Conservation (phyloP, 35 echinoderm and acorn worm genomes). For the Strongylocentrotus purpuratus region DNA sequence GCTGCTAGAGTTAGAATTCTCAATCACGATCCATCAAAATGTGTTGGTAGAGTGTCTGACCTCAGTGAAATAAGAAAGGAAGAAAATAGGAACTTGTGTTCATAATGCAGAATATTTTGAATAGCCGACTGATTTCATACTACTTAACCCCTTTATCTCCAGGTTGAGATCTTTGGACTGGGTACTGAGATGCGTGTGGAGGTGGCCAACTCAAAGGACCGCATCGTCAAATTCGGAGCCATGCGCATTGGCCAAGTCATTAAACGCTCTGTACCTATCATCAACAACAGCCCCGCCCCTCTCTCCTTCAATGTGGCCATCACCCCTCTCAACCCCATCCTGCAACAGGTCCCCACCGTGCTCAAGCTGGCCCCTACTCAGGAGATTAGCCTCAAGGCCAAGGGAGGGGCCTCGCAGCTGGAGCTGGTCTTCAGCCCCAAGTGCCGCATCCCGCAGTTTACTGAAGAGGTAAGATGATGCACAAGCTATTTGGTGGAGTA, state of each 20-base stretch:
- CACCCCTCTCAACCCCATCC: constrained; percentile 80
- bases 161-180: constrained; percentile 82
- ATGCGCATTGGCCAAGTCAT: constrained; percentile 81
- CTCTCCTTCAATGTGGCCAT: constrained; percentile 91
- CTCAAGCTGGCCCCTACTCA: constrained; percentile 76
- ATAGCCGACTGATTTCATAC: too few species aligned
- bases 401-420: constrained; percentile 76
- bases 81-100: too few species aligned
- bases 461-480: constrained; percentile 76
- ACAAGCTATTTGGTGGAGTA: neutral
- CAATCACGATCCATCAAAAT: too few species aligned
- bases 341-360: constrained; percentile 85
- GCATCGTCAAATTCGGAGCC: constrained; percentile 84
- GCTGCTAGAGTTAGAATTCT: too few species aligned
- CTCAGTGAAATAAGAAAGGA: too few species aligned
- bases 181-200: constrained; percentile 95
- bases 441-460: constrained; percentile 94
- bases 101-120: too few species aligned
- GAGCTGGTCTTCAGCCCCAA: constrained; percentile 90
- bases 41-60: too few species aligned
- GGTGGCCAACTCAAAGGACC: constrained; percentile 90
- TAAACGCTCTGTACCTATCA: constrained; percentile 79
- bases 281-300: constrained; percentile 92
- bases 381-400: constrained; percentile 80
- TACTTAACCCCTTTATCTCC: too few species aligned